Percentiles rank a stretch among this genome's conserved stretches.
Conservation (phyloP, 2,888 invertebrate species). For the Cephus spinipes region DNA sequence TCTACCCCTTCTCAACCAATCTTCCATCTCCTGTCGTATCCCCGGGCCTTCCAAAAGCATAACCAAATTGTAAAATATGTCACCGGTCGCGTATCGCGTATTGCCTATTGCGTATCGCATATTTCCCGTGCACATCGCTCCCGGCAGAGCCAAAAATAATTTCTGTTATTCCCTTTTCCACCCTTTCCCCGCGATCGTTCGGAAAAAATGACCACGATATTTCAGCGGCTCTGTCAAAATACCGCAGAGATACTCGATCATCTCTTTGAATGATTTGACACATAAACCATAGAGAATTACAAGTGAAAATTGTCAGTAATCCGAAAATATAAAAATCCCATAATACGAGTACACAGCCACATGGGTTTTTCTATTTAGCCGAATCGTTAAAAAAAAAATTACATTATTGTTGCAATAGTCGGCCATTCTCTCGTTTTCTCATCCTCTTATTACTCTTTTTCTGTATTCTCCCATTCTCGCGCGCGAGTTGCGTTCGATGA, state of each 20-base stretch:
- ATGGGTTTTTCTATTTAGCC: neutral
- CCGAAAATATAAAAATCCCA: neutral
- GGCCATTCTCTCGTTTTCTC: neutral
- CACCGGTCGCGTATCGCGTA: neutral
- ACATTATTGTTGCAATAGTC: neutral
- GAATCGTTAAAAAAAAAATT: neutral
- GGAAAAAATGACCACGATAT: slow-evolving; percentile 12
- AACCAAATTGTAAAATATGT: slow-evolving; percentile 21
- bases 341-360: neutral
- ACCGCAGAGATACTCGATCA: neutral
- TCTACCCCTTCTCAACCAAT: slow-evolving; percentile 24
- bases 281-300: neutral
- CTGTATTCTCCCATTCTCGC: neutral
- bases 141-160: slow-evolving; percentile 6
- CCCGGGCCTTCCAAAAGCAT: neutral
- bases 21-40: neutral
- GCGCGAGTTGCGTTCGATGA: neutral
- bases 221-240: slow-evolving; percentile 1
- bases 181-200: neutral
- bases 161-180: slow-evolving; percentile 7
- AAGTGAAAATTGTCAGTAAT: neutral
- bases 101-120: neutral
- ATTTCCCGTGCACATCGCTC: neutral
- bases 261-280: neutral
- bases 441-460: neutral